Evolutionary conservation across 2,888 invertebrate genomes (phyloP).

Genomic region (Idaea straminata): DNA sequence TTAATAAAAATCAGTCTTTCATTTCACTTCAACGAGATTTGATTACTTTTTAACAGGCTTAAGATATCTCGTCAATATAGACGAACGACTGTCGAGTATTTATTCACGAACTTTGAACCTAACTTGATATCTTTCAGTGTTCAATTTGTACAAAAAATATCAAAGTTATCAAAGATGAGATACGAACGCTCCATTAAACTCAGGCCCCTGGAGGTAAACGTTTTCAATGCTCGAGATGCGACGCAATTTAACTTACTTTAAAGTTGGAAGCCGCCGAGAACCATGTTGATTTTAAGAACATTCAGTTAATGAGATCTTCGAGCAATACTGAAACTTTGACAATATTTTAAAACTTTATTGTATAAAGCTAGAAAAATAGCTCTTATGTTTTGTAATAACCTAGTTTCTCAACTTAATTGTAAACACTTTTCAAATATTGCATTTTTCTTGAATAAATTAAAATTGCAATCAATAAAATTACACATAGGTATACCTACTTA

Average conservation of each 20-base stretch:
- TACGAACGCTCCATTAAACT: constrained; percentile 1
- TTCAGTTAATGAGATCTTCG: background rate
- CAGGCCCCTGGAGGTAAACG: background rate
- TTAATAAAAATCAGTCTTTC: background rate
- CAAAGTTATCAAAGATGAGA: background rate
- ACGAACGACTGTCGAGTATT: background rate
- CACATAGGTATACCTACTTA: background rate
- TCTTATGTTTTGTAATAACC: background rate
- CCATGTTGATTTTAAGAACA: background rate
- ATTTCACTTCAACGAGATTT: background rate
- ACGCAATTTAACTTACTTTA: background rate
- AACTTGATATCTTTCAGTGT: background rate
- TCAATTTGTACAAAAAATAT: background rate
- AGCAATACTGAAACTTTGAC: too few species aligned
- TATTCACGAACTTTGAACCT: background rate
- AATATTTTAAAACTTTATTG: too few species aligned
- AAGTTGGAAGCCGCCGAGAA: background rate
- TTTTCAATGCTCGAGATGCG: background rate
- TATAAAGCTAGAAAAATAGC: background rate
- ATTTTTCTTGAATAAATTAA: background rate
- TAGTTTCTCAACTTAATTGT: background rate
- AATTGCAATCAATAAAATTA: background rate
- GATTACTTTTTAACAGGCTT: background rate
- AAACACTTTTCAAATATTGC: background rate
- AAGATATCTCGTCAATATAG: background rate